Evolutionary conservation across 2,113 vertebrate species (phyloP).

Genomic region (cattle (Bos taurus)): ARS-UCD2.0 NC_037328.1:140751001-140751500

Average conservation of each 20-base stretch:
- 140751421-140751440: background rate
- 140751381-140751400: background rate
- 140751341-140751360: background rate
- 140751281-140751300: background rate
- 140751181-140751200: background rate
- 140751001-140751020: too few relatives aligned
- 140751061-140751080: too few relatives aligned
- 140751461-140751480: fast-evolving
- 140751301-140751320: background rate
- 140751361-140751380: background rate
- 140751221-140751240: background rate
- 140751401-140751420: background rate
- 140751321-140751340: background rate
- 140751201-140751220: background rate
- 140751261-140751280: background rate
- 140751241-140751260: background rate
- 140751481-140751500: background rate
- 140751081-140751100: too few relatives aligned
- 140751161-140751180: background rate
- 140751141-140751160: background rate
- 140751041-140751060: too few relatives aligned
- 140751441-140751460: fast-evolving
- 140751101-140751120: background rate
- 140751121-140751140: background rate
- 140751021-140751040: too few relatives aligned